Evolutionary conservation across 2,113 vertebrate genomes (phyloP), one percentile per base, ranked within the genome.

Genomic region (Oryzias javanicus): DNA sequence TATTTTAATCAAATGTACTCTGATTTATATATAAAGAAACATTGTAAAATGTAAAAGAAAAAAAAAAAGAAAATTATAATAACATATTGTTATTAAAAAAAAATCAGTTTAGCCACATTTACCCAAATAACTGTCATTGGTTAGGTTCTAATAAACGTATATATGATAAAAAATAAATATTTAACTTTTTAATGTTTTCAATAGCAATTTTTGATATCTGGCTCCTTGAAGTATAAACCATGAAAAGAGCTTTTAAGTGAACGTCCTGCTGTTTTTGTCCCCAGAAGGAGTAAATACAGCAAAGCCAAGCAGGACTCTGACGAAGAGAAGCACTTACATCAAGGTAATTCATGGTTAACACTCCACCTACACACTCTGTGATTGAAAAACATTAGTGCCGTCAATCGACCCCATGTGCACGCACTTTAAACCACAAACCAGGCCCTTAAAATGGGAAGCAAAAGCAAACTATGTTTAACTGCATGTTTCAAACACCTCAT

Each of bases 231-330:
- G 16, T 24, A 24, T 42, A 16, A 17, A 24, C 15, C 6, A 14
- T 71, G 3, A 61, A 48, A 40, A 15, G 6, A 17, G 5, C 14
- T 27, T 40, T 19, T 17, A 41, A 60, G 58, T 82, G 68, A 82
- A 63, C 59, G 2, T 45, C 52, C 47, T 69, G 74, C n/a, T 42
- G 84, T 49, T 82, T 61, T 18, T 41, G 58, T 84, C 63, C 82
- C 60, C 90, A 96, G 94, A 83, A 93, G 96, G 83, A 97, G 94
- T 85, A 98, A 98, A 60, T 98, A 98, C 91, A 98, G 95, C 84
- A 96, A 98, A 62, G 96, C 95, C 14, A 98, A 98, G 86, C 96
- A 98, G 83, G 96, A 98, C 85, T 94, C 96, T 2, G 96, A 98
- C 49, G 96, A 98, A 80, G 96, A 98, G 83, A 98, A 98, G 41